Conservation (phyloP, 2,113 vertebrate species). For the Galbula dea region DNA sequence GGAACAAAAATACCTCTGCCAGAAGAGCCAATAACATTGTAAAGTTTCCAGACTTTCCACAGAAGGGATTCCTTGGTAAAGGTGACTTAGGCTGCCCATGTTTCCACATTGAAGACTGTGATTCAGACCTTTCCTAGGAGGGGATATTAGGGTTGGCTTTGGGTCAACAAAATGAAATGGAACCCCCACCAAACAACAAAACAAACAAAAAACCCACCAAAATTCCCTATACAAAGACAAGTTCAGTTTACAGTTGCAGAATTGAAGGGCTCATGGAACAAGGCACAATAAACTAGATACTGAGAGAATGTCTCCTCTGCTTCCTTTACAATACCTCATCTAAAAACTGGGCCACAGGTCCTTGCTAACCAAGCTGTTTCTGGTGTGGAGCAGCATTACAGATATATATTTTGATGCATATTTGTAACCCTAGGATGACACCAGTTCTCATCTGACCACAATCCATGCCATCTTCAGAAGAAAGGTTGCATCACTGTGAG, state of each 20-base stretch:
- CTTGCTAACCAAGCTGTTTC: background rate
- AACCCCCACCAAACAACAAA: background rate
- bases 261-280: background rate
- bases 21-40: background rate
- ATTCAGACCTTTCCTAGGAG: conserved; percentile 12
- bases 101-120: background rate
- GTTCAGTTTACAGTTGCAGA: background rate
- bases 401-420: background rate
- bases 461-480: background rate
- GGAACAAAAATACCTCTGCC: conserved; percentile 33
- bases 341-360: background rate
- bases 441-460: background rate
- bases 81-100: background rate
- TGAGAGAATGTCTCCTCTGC: background rate
- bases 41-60: conserved; percentile 17
- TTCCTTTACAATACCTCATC: background rate
- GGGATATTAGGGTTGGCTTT: background rate
- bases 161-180: background rate
- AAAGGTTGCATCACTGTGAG: background rate
- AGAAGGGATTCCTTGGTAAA: conserved; percentile 31
- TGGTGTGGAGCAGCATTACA: background rate
- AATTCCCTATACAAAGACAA: background rate
- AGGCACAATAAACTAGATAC: background rate
- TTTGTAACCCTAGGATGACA: background rate
- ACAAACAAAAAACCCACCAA: fast-evolving